These are phyloP conservation scores for Anguilla marmorata DNA, from an alignment of 2,797 vertebrate genomes.

Conservation along the genomic window DNA sequence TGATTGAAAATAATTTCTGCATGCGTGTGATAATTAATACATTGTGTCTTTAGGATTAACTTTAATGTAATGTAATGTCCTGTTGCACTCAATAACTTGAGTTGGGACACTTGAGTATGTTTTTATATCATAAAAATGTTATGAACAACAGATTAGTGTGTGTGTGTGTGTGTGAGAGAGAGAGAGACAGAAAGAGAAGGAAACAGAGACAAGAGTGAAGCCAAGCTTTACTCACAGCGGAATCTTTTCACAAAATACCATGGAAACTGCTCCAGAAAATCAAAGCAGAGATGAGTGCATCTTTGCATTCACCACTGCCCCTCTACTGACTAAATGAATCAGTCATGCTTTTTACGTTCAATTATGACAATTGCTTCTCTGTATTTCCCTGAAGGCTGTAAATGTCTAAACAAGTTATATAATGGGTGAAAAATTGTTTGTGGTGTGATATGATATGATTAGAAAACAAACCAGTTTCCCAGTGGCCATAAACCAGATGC, in stretches of 20 bases:
- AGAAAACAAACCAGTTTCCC: background rate
- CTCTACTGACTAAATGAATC: constrained; percentile 23
- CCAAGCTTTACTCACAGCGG: constrained; percentile 64
- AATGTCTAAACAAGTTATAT: constrained; percentile 31
- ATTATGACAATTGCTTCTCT: constrained; percentile 29
- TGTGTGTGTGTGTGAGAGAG: background rate
- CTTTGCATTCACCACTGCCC: constrained; percentile 10
- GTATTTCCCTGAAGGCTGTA: constrained; percentile 22
- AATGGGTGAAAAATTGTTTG: constrained; percentile 24
- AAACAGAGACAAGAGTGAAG: constrained; percentile 40
- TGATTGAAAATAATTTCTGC: constrained; percentile 3
- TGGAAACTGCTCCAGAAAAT: constrained; percentile 70
- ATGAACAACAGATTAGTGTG: background rate
- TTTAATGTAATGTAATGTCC: background rate
- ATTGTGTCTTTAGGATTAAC: background rate
- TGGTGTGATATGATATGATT: constrained; percentile 11
- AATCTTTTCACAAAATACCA: constrained; percentile 69
- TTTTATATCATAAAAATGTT: background rate
- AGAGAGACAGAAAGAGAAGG: constrained; percentile 21
- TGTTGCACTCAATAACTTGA: background rate
- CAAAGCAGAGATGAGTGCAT: constrained; percentile 65
- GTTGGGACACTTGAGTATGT: background rate
- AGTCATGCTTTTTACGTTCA: constrained; percentile 25
- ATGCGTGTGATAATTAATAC: background rate
- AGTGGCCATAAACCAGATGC: background rate